phyloP scores from a whole-genome alignment of 2,797 vertebrate species.

The Caiman crocodilus region DNA sequence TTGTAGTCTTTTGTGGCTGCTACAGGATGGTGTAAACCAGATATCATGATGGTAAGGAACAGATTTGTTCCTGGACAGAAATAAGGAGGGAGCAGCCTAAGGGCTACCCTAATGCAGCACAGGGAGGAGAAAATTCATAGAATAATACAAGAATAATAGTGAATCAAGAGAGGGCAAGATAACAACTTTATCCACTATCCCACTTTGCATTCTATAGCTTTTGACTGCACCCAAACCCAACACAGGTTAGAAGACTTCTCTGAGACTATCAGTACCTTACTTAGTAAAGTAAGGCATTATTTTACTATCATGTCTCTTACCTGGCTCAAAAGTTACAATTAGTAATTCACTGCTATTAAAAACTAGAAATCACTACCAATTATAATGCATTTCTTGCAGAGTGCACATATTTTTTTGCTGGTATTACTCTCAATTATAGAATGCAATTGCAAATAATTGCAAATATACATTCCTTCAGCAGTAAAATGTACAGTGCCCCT shows the following conservation, averaged over 20 bases:
- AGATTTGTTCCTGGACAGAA: background rate
- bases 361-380: background rate
- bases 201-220: conserved; percentile 21
- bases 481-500: background rate
- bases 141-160: background rate
- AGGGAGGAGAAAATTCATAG: conserved; percentile 8
- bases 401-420: background rate
- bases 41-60: background rate
- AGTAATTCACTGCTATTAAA: conserved; percentile 2
- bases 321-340: background rate
- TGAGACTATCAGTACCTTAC: too few relatives aligned
- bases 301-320: background rate
- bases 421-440: background rate
- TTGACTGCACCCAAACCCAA: background rate
- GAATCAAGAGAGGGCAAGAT: conserved; percentile 25
- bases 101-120: background rate
- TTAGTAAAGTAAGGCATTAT: too few relatives aligned
- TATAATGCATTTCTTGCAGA: background rate
- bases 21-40: background rate
- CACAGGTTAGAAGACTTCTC: background rate
- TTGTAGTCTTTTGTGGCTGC: background rate
- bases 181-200: background rate
- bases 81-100: background rate
- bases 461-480: background rate
- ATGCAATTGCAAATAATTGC: background rate